phyloP scores from a whole-genome alignment of 2,888 invertebrate species.

The Hydraecia micacea region DNA sequence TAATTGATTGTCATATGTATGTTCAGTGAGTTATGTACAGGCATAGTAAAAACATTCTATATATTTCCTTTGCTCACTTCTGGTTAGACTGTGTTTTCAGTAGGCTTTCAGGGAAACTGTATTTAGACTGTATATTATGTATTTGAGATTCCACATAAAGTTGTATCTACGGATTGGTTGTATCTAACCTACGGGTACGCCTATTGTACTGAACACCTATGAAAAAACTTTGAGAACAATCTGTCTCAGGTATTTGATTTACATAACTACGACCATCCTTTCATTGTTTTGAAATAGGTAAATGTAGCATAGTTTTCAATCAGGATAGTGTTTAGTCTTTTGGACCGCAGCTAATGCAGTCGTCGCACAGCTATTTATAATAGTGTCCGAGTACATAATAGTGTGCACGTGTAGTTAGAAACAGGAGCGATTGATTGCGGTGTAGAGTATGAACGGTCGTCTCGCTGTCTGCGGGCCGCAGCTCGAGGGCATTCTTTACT shows the following conservation, averaged over 20 bases:
- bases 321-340: conserved; percentile 51
- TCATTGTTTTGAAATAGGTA: conserved; percentile 49
- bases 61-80: background rate
- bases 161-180: too few relatives aligned
- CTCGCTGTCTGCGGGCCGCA: conserved; percentile 74
- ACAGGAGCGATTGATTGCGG: conserved; percentile 71
- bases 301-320: conserved; percentile 41
- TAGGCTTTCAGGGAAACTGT: background rate
- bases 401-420: conserved; percentile 66
- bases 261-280: conserved; percentile 21
- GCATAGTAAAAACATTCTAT: too few relatives aligned
- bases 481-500: conserved; percentile 67
- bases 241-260: conserved; percentile 19
- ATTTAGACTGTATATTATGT: background rate
- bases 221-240: background rate
- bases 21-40: background rate
- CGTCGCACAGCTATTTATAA: conserved; percentile 58
- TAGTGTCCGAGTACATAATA: conserved; percentile 55
- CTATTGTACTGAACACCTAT: background rate
- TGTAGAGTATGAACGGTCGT: conserved; percentile 70
- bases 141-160: background rate
- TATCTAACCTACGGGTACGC: background rate
- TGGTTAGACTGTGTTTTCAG: background rate
- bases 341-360: conserved; percentile 50
- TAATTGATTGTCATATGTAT: conserved; percentile 31